Percentiles rank a stretch among this genome's conserved stretches.
Conservation (phyloP, 2,888 invertebrate species). For the Meteorus cinctellus region DNA sequence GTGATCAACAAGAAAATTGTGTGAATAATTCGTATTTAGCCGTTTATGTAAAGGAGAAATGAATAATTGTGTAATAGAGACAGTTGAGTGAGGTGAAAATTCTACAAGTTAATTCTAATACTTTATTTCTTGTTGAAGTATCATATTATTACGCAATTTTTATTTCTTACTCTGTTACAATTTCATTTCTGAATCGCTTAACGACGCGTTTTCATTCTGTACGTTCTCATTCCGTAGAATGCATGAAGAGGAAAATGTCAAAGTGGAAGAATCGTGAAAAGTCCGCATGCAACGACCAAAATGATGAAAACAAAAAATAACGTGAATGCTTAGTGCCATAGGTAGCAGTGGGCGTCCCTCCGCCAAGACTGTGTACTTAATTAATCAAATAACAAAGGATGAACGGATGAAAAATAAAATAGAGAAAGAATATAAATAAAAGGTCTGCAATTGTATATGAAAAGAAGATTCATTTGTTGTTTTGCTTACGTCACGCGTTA, state of each 20-base stretch:
- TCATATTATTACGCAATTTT: constrained; percentile 26
- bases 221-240: background rate
- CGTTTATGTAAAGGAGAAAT: background rate
- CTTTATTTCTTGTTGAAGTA: background rate
- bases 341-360: constrained; percentile 64
- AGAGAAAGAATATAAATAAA: constrained; percentile 10
- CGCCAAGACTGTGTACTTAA: constrained; percentile 72
- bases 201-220: constrained; percentile 1
- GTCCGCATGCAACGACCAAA: constrained; percentile 45
- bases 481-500: constrained; percentile 43
- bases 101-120: background rate
- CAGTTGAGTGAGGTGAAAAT: background rate
- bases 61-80: constrained; percentile 8
- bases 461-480: constrained; percentile 15
- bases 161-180: constrained; percentile 29
- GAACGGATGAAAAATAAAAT: constrained; percentile 32
- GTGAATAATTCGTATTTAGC: background rate
- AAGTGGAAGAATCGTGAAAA: constrained; percentile 35
- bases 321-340: constrained; percentile 74
- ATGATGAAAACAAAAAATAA: constrained; percentile 52
- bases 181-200: background rate
- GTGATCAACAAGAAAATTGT: background rate
- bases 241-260: constrained; percentile 28
- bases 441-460: constrained; percentile 13
- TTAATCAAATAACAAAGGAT: constrained; percentile 59